phyloP scores from a whole-genome alignment of 2,888 invertebrate genomes.

The Agonopterix heracliana region DNA sequence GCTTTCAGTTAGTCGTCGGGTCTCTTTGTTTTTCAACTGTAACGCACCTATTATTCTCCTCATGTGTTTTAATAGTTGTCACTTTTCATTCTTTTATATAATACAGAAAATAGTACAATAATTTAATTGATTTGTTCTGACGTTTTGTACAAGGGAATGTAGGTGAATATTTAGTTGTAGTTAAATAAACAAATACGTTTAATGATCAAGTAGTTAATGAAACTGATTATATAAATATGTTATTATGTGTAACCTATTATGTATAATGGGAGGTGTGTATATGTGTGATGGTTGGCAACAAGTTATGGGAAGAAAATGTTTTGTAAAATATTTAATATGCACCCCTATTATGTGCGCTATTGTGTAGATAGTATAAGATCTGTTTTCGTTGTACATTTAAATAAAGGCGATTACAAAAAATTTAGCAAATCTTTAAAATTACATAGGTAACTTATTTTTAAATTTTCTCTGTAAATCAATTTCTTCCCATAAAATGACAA shows the following conservation, averaged over 20 bases:
- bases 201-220: constrained; percentile 21
- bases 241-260: constrained; percentile 18
- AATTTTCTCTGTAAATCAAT: too few species aligned
- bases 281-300: constrained; percentile 4
- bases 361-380: too few species aligned
- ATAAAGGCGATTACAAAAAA: too few species aligned
- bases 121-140: constrained; percentile 15
- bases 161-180: constrained; percentile 12
- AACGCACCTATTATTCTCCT: too few species aligned
- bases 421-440: too few species aligned
- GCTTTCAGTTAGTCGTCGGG: too few species aligned
- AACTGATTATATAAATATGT: constrained; percentile 21
- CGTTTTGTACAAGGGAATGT: constrained; percentile 20
- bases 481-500: too few species aligned
- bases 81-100: constrained; percentile 4
- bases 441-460: too few species aligned
- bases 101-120: constrained; percentile 19
- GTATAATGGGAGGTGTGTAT: constrained; percentile 11
- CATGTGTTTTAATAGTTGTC: too few species aligned
- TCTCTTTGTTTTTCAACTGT: too few species aligned
- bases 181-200: constrained; percentile 2
- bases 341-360: not conserved
- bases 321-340: not conserved
- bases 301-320: constrained; percentile 3
- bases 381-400: too few species aligned